Evolutionary conservation across 1,140 invertebrate species (phyloP).

Genomic region (Drosophila navojoa): DNA sequence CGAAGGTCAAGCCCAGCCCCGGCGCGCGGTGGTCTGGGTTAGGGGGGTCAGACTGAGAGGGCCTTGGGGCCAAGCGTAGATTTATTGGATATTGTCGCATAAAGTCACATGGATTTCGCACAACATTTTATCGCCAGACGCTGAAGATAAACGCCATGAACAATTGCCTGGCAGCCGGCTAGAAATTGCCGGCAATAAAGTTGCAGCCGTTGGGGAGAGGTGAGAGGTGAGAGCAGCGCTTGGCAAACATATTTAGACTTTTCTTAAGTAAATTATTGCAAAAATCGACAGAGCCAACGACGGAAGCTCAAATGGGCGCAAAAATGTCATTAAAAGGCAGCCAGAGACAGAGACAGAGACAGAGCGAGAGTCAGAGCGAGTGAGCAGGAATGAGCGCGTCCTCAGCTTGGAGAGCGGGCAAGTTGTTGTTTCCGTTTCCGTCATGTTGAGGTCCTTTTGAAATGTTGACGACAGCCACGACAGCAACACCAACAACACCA

Average conservation of each 20-base stretch:
- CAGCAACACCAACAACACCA: constrained; percentile 20
- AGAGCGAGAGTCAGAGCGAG: not conserved
- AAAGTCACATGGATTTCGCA: constrained; percentile 68
- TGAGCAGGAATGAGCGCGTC: not conserved
- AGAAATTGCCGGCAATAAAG: constrained; percentile 36
- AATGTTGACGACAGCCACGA: constrained; percentile 45
- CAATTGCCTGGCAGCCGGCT: constrained; percentile 49
- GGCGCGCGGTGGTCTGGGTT: not conserved
- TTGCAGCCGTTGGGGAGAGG: not conserved
- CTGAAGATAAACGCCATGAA: constrained; percentile 76
- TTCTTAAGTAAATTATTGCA: constrained; percentile 80
- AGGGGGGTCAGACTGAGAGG: not conserved
- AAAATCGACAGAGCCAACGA: constrained; percentile 61
- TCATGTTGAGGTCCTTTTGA: constrained; percentile 66
- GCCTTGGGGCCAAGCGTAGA: constrained; percentile 44
- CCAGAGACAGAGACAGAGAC: constrained; percentile 20
- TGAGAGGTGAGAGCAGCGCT: not conserved
- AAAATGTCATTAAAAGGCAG: constrained; percentile 77
- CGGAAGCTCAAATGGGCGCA: constrained; percentile 77
- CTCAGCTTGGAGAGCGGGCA: constrained; percentile 39
- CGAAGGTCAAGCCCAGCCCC: constrained; percentile 52
- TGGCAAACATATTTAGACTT: constrained; percentile 64
- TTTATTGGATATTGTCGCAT: constrained; percentile 78
- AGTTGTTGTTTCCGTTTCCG: constrained; percentile 80
- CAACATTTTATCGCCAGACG: constrained; percentile 73